Conservation (phyloP, 1,140 invertebrate genomes). For the Polyergus mexicanus region DNA sequence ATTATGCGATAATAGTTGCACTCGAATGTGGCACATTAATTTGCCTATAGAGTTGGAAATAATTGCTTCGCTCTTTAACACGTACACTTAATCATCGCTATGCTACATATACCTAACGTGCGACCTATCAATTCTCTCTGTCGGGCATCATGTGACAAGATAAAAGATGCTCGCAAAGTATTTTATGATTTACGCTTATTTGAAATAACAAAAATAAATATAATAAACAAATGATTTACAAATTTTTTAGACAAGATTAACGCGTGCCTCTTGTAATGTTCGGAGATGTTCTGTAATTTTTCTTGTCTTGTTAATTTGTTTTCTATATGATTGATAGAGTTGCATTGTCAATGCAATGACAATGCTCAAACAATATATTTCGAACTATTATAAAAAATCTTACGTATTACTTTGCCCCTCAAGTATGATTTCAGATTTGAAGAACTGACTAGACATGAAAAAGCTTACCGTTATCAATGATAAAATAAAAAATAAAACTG, state of each 20-base stretch:
- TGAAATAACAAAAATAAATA: background rate
- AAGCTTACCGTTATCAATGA: background rate
- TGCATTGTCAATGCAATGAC: background rate
- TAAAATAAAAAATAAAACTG: background rate
- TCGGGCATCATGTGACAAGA: conserved; percentile 42
- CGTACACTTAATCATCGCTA: conserved; percentile 75
- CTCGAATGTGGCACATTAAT: conserved; percentile 77
- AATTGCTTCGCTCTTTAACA: conserved; percentile 71
- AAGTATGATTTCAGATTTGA: background rate
- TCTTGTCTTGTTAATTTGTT: conserved; percentile 14
- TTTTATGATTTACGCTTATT: conserved; percentile 14
- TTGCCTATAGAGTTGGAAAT: conserved; percentile 76
- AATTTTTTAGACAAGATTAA: no score
- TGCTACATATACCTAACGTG: conserved; percentile 71
- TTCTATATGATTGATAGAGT: background rate
- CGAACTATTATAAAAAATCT: background rate
- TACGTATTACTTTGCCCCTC: background rate
- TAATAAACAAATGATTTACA: background rate
- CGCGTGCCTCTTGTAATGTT: background rate
- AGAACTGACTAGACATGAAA: background rate
- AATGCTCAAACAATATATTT: background rate
- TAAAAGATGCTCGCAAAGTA: conserved; percentile 22
- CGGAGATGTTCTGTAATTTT: no score
- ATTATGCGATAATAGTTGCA: conserved; percentile 77
- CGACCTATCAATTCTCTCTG: conserved; percentile 57